Evolutionary conservation across 2,797 vertebrate genomes (phyloP).

Genomic region (Hyperoplus immaculatus): DNA sequence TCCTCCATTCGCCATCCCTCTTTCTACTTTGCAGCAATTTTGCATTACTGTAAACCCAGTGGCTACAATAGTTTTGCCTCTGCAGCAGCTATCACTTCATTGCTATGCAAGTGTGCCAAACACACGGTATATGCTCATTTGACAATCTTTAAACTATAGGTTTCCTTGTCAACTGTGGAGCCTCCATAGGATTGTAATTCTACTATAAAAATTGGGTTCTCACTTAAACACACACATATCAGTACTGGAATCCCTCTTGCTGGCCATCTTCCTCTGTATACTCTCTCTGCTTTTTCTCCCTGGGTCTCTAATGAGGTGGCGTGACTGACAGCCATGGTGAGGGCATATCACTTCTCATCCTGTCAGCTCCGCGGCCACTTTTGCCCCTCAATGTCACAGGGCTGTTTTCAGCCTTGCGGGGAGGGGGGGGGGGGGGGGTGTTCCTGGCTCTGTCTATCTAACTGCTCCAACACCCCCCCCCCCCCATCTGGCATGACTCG

Average conservation of each 20-base stretch:
- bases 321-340: constrained; percentile 80
- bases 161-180: constrained; percentile 60
- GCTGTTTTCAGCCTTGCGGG: constrained; percentile 78
- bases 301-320: constrained; percentile 80
- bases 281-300: constrained; percentile 39
- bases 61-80: constrained; percentile 8
- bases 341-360: constrained; percentile 85
- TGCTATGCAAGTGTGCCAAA: constrained; percentile 47
- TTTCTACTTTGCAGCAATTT: constrained; percentile 7
- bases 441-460: constrained; percentile 68
- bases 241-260: constrained; percentile 19
- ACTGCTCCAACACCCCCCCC: constrained; percentile 42
- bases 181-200: constrained; percentile 54
- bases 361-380: constrained; percentile 81
- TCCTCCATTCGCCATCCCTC: background rate
- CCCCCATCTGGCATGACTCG: constrained; percentile 69
- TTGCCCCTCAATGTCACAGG: constrained; percentile 83
- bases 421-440: constrained; percentile 59
- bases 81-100: constrained; percentile 28
- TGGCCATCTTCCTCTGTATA: constrained; percentile 24
- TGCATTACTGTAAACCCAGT: no score
- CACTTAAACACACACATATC: constrained; percentile 53
- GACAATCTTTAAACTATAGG: constrained; percentile 59
- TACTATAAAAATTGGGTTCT: constrained; percentile 37
- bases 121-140: constrained; percentile 58